A percentile compares a stretch with the other conserved stretches of the same genome.
Evolutionary conservation across 37 sponge, comb jelly and placozoan species (phyloP).

Genomic region (Aplysina aerophoba): DNA sequence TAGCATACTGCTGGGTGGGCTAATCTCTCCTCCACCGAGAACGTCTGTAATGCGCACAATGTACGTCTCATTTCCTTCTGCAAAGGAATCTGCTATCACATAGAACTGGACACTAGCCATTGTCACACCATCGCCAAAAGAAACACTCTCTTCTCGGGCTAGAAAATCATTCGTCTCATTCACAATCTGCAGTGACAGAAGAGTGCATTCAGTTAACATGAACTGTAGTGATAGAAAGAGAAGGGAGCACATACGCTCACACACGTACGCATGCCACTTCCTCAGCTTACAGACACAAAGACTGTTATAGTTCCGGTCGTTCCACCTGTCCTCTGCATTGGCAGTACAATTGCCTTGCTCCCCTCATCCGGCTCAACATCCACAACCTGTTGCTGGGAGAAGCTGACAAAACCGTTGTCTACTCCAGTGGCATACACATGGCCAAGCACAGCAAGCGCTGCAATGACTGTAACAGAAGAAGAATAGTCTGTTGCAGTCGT

Average conservation of each 20-base stretch:
- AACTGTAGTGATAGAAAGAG: neutral
- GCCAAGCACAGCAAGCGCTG: neutral
- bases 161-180: constrained; percentile 33
- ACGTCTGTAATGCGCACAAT: constrained; percentile 40
- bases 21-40: constrained; percentile 60
- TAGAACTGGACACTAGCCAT: constrained; percentile 30
- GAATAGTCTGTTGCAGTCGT: too few species aligned
- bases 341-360: neutral
- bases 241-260: neutral
- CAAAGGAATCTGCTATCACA: constrained; percentile 56
- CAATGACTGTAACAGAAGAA: too few species aligned
- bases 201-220: too few species aligned
- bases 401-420: constrained; percentile 60
- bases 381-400: constrained; percentile 23
- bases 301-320: constrained; percentile 49
- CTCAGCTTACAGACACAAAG: constrained; percentile 36
- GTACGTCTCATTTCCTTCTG: constrained; percentile 83
- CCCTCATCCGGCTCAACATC: constrained; percentile 34
- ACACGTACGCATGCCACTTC: too few species aligned
- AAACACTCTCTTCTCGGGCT: neutral
- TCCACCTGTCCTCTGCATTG: constrained; percentile 49
- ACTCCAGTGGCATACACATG: constrained; percentile 12
- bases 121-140: constrained; percentile 57
- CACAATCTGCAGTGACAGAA: neutral
- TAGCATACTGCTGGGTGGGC: constrained; percentile 23